Evolutionary conservation across 2,797 vertebrate species (phyloP).

Genomic region (Pachyuromys duprasi): DNA sequence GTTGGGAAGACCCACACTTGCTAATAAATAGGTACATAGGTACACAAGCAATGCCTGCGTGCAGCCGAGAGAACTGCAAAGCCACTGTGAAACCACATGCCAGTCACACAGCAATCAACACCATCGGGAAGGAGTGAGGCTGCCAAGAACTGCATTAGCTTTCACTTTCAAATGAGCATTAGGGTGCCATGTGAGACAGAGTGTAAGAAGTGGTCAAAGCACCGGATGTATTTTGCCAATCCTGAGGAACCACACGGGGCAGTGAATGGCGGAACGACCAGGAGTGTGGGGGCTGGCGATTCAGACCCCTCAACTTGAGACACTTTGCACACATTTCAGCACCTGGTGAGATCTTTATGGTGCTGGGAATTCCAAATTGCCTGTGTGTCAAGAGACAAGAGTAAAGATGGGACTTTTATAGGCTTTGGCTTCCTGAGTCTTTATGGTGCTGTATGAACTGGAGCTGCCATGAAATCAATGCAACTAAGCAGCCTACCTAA

Average conservation of each 20-base stretch:
- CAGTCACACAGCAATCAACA: not conserved
- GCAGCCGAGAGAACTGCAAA: not conserved
- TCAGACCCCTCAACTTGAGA: slow-evolving; percentile 62
- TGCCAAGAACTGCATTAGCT: not conserved
- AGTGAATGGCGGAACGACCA: slow-evolving; percentile 78
- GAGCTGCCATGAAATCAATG: slow-evolving; percentile 71
- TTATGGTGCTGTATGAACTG: slow-evolving; percentile 62
- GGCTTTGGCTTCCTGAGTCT: slow-evolving; percentile 69
- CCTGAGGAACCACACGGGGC: slow-evolving; percentile 61
- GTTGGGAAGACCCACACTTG: not conserved
- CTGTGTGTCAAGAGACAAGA: slow-evolving; percentile 52
- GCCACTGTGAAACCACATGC: not conserved
- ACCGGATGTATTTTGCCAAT: slow-evolving; percentile 42
- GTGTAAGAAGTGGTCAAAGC: slow-evolving; percentile 24
- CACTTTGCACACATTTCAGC: slow-evolving; percentile 60
- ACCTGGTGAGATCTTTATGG: slow-evolving; percentile 70
- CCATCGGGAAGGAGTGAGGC: not conserved
- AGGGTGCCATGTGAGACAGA: not conserved
- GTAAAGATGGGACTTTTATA: slow-evolving; percentile 55
- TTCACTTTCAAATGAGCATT: not conserved
- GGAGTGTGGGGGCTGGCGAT: slow-evolving; percentile 57
- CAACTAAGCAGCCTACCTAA: slow-evolving; percentile 53
- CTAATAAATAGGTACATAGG: not conserved
- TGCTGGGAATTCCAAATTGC: slow-evolving; percentile 45
- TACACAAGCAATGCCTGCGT: not conserved